Percentiles rank a stretch among this genome's conserved stretches.
Evolutionary conservation across 2,888 invertebrate genomes (phyloP).

Genomic region (Gonocerus acuteangulatus): DNA sequence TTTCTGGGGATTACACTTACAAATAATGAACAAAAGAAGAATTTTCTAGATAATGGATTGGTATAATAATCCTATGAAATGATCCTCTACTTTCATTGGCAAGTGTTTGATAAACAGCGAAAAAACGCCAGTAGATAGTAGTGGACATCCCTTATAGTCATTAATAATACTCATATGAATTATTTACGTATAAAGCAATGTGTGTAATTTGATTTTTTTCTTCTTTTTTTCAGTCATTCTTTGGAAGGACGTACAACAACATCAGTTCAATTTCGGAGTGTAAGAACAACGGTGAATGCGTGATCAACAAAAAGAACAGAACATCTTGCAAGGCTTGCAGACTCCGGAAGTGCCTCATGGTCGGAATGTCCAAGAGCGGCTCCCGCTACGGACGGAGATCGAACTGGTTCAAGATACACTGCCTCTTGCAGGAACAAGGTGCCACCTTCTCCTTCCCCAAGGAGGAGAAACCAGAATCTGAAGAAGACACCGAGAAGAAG

Average conservation of each 20-base stretch:
- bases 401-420: conserved; percentile 92
- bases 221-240: conserved; percentile 89
- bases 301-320: conserved; percentile 86
- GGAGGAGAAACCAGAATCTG: conserved; percentile 32
- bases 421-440: conserved; percentile 70
- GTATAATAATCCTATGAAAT: too few species aligned
- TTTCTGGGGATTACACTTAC: too few species aligned
- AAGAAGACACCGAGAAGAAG: conserved; percentile 29
- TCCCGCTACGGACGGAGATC: conserved; percentile 82
- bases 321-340: conserved; percentile 88
- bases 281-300: conserved; percentile 84
- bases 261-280: conserved; percentile 80
- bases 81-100: too few species aligned
- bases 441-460: conserved; percentile 32
- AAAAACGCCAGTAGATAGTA: too few species aligned
- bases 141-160: too few species aligned
- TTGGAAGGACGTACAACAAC: conserved; percentile 86
- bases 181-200: too few species aligned
- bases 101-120: too few species aligned
- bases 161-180: too few species aligned
- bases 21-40: too few species aligned
- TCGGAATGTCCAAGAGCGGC: conserved; percentile 88
- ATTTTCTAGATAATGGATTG: too few species aligned
- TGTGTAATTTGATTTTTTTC: too few species aligned
- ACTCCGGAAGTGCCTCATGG: conserved; percentile 73